A percentile compares a stretch with the other conserved stretches of the same genome.
Evolutionary conservation across 1,140 invertebrate genomes (phyloP).

Genomic region (Drosophila watanabei): DNA sequence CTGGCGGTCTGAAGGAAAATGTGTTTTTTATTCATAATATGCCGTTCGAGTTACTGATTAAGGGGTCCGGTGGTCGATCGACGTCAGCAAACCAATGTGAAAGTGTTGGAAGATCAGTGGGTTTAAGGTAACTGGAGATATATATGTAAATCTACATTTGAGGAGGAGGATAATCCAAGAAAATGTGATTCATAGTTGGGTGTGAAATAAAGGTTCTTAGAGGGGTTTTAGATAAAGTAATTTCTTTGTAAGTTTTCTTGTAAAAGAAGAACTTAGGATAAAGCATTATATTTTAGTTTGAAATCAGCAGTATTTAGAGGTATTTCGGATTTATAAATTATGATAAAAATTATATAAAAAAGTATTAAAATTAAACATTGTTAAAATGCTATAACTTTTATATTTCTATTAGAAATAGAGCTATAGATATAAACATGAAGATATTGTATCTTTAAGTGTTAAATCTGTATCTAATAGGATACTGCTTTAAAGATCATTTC

Average conservation of each 20-base stretch:
- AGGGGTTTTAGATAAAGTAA: not conserved
- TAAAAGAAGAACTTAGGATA: not conserved
- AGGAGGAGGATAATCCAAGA: not conserved
- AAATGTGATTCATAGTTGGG: not conserved
- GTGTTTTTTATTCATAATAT: conserved; percentile 27
- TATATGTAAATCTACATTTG: not conserved
- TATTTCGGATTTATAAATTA: no score
- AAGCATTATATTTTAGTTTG: no score
- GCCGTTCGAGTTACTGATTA: conserved; percentile 33
- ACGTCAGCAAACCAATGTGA: conserved; percentile 41
- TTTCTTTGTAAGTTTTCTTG: not conserved
- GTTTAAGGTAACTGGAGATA: conserved; percentile 15
- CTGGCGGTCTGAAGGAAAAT: conserved; percentile 29
- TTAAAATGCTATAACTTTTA: not conserved
- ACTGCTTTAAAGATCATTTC: fast-evolving
- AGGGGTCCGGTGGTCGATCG: conserved; percentile 22
- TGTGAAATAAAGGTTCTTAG: not conserved
- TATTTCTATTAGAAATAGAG: no score
- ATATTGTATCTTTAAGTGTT: not conserved
- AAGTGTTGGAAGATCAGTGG: conserved; percentile 21
- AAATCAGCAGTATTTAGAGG: no score
- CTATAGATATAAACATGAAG: not conserved
- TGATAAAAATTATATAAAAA: no score
- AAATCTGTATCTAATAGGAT: not conserved
- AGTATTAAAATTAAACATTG: not conserved